Evolutionary conservation across 35 echinoderm and acorn worm species (phyloP), one percentile per base, ranked within the genome.

Genomic region (Holothuria glaberrima): DNA sequence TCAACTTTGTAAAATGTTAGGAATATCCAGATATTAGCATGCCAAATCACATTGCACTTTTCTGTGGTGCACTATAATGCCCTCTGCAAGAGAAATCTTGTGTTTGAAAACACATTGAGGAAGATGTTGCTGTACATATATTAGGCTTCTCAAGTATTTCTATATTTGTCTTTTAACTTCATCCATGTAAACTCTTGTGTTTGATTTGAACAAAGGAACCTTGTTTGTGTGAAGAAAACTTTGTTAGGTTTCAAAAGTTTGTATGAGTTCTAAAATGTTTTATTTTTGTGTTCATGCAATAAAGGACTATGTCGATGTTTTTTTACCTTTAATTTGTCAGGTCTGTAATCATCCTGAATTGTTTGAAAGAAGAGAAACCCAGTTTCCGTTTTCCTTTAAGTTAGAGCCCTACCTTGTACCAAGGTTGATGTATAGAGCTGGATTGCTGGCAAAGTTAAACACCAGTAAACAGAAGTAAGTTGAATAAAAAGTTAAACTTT

Each of bases 321-420:
- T 34, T n/a, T 38, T 38, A 10, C n/a, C 12, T 21, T 68, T 78
- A 29, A 63, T 81, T 48, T 88, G 12, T 13, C 31, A 99, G 97
- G 97, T 99, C 0, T 99, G 97, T 32, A 99, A 99, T 77, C 97
- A 99, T 68, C 97, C 97, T n/a, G 97, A 99, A 83, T 61, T 99
- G 32, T 99, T 99, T 93, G 97, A 99, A 67, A 99, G 86, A 45
- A 94, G 97, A 57, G 97, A 99, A n/a, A 95, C 97, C 54, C 59
- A 48, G 25, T 99, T 93, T 41, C 91, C 97, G 38, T 94, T 88
- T 56, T 68, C 69, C 24, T 69, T 80, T 25, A 65, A 89, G 30
- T 82, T 92, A 41, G 69, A 93, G 34, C 48, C 88, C 21, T 90
- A 91, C 74, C 69, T 59, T 2, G 17, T 99, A 64, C 97, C 97